phyloP scores from a whole-genome alignment of 2,113 vertebrate species.

The Vicugna pacos region DNA sequence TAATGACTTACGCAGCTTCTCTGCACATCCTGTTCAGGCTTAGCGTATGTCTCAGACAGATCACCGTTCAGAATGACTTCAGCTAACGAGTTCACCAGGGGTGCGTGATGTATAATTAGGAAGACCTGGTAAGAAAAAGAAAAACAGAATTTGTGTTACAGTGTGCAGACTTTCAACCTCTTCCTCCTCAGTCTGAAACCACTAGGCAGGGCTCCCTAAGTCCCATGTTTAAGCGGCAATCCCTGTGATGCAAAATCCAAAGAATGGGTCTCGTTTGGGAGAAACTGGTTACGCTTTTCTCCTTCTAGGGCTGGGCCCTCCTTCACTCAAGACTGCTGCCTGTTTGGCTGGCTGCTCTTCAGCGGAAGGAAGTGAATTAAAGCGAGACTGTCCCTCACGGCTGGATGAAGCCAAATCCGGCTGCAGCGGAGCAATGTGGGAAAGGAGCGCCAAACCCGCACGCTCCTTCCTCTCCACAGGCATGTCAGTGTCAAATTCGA shows the following conservation, averaged over 20 bases:
- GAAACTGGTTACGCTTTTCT: background rate
- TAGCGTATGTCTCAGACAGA: constrained; percentile 92
- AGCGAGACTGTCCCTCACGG: background rate
- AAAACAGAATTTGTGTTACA: background rate
- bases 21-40: constrained; percentile 90
- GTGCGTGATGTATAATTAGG: constrained; percentile 97
- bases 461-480: constrained; percentile 3
- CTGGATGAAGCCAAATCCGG: constrained; percentile 25
- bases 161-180: background rate
- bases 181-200: background rate
- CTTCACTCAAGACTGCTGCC: background rate
- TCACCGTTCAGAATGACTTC: constrained; percentile 98
- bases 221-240: background rate
- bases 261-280: background rate
- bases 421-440: background rate
- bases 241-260: background rate
- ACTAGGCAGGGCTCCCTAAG: background rate
- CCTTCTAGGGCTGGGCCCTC: background rate
- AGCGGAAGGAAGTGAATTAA: constrained; percentile 30
- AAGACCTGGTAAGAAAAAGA: constrained; percentile 91
- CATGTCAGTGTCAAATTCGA: background rate
- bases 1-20: constrained; percentile 91
- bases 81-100: constrained; percentile 95
- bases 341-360: constrained; percentile 44
- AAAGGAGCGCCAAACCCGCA: background rate